Conservation (phyloP, 2,113 vertebrate species). For the Candoia aspera region DNA sequence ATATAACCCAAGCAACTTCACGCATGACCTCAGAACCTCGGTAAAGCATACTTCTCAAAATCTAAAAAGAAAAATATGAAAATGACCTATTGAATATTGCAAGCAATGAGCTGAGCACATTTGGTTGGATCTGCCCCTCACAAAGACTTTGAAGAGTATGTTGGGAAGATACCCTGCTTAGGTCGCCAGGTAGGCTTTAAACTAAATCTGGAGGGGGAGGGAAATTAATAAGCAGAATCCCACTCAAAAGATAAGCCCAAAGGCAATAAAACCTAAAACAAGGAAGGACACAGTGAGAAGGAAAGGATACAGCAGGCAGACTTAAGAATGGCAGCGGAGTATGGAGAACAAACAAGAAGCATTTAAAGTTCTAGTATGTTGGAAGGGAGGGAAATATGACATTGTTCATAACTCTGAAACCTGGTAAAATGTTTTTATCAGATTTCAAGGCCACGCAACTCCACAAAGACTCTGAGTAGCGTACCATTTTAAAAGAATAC, state of each 20-base stretch:
- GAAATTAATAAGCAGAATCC: neutral
- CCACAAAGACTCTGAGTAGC: neutral
- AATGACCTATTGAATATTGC: neutral
- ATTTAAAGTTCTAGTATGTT: neutral
- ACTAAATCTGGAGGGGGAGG: neutral
- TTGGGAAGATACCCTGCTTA: neutral
- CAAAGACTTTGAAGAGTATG: neutral
- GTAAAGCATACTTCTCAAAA: conserved; percentile 98
- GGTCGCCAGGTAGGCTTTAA: neutral
- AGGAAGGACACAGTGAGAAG: neutral
- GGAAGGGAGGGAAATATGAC: neutral
- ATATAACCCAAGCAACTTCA: conserved; percentile 97
- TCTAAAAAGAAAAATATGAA: conserved; percentile 71
- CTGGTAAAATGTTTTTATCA: neutral
- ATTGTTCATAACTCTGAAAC: neutral
- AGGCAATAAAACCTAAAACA: neutral
- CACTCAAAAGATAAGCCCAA: neutral
- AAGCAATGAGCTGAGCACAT: neutral
- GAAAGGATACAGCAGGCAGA: neutral
- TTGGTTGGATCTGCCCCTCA: neutral
- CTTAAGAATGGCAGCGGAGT: neutral
- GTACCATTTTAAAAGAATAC: neutral
- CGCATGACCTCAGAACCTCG: conserved; percentile 98
- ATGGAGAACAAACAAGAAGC: neutral
- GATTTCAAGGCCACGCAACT: neutral